phyloP scores from a whole-genome alignment of 2,797 vertebrate species.

The Hemitrygon akajei region DNA sequence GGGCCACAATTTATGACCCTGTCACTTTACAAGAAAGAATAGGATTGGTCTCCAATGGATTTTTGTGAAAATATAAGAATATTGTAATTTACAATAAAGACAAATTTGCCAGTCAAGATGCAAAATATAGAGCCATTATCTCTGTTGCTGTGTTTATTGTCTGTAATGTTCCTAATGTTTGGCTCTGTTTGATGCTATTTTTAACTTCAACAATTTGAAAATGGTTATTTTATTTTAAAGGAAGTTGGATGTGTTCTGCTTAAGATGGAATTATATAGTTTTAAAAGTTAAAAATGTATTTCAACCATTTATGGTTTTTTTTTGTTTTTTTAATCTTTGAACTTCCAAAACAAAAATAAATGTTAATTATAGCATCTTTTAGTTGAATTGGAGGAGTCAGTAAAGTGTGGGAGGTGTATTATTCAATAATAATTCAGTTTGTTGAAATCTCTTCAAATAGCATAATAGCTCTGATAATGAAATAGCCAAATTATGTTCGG shows the following conservation, averaged over 20 bases:
- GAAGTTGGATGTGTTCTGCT: constrained; percentile 11
- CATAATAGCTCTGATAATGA: background rate
- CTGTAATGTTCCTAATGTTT: background rate
- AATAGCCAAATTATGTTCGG: background rate
- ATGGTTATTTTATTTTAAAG: constrained; percentile 20
- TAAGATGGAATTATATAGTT: background rate
- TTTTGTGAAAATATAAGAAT: background rate
- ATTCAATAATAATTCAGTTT: background rate
- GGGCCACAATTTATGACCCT: background rate
- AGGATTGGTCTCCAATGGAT: background rate
- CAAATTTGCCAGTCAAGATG: background rate
- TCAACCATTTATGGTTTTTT: background rate
- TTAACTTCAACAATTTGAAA: constrained; percentile 1
- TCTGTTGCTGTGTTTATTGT: background rate
- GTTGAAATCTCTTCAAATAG: background rate
- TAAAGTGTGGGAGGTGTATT: background rate
- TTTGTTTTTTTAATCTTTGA: background rate
- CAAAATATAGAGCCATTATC: constrained; percentile 1
- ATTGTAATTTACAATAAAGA: background rate
- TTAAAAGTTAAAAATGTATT: constrained; percentile 1
- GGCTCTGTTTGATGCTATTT: constrained; percentile 15
- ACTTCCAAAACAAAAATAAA: background rate
- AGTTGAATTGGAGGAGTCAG: background rate
- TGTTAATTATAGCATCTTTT: background rate
- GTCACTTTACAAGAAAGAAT: background rate